Conservation (phyloP, 2,888 invertebrate genomes). For the Deilephila elpenor region DNA sequence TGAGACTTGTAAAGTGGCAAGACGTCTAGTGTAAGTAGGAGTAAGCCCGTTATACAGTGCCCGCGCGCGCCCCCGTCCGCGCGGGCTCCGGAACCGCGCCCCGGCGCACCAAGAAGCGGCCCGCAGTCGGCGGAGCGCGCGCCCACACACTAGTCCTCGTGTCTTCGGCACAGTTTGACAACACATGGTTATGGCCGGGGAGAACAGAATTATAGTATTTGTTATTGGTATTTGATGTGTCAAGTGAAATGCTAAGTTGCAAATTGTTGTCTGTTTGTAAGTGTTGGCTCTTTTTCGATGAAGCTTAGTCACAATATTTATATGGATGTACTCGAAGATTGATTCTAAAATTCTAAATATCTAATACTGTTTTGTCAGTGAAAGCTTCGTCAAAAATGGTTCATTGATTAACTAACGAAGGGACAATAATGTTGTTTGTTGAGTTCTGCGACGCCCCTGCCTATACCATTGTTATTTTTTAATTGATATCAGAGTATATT, state of each 20-base stretch:
- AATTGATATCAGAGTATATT: not conserved
- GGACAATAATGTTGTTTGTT: not conserved
- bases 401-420: not conserved
- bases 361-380: too few species aligned
- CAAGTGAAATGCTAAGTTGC: not conserved
- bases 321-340: too few species aligned
- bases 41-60: conserved; percentile 74
- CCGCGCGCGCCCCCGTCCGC: conserved; percentile 78
- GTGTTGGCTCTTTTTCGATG: not conserved
- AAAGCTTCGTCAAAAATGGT: not conserved
- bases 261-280: not conserved
- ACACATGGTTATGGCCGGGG: conserved; percentile 26
- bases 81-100: conserved; percentile 68
- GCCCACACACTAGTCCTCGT: conserved; percentile 39
- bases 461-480: not conserved
- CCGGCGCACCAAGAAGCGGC: conserved; percentile 75
- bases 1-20: conserved; percentile 35
- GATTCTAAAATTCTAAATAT: too few species aligned
- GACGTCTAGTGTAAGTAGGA: conserved; percentile 50
- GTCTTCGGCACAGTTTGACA: conserved; percentile 25
- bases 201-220: conserved; percentile 28
- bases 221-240: conserved; percentile 4
- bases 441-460: not conserved
- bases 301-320: not conserved
- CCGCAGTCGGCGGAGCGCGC: conserved; percentile 50